Evolutionary conservation across 2,888 invertebrate species (phyloP).

Genomic region (Pelosia muscerda): DNA sequence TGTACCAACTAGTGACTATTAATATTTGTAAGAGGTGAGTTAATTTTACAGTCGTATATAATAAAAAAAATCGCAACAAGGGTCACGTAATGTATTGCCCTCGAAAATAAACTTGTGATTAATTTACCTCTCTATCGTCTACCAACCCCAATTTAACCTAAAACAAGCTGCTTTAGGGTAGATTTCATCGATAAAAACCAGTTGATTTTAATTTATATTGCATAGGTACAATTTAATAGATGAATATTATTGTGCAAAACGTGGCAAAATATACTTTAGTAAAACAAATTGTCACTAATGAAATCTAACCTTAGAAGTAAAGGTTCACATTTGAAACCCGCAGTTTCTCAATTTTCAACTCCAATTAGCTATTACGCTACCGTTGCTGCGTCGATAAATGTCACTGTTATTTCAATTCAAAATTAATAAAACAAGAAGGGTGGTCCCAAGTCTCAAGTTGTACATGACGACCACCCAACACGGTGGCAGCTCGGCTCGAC

Average conservation of each 20-base stretch:
- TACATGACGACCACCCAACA: constrained; percentile 69
- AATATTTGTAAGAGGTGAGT: neutral
- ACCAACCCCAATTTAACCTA: no score
- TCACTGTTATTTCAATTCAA: constrained; percentile 63
- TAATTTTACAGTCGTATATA: neutral
- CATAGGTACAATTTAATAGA: neutral
- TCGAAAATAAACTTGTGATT: no score
- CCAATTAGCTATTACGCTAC: neutral
- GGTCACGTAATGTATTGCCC: no score
- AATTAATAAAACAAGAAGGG: constrained; percentile 70
- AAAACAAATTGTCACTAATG: neutral
- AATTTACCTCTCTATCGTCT: no score
- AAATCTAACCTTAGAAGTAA: neutral
- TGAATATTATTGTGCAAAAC: neutral
- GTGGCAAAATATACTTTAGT: neutral
- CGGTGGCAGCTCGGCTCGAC: constrained; percentile 61
- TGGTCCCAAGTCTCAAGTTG: constrained; percentile 67
- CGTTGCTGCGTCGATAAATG: constrained; percentile 37
- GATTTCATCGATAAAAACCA: neutral
- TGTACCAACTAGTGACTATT: neutral
- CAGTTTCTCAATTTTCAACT: neutral
- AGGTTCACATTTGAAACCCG: neutral
- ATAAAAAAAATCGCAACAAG: no score
- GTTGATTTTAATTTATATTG: no score
- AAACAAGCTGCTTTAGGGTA: no score